Evolutionary conservation across 2,113 vertebrate genomes (phyloP), one percentile per base, ranked within the genome.

Genomic region (Dolichotis patagonum): DNA sequence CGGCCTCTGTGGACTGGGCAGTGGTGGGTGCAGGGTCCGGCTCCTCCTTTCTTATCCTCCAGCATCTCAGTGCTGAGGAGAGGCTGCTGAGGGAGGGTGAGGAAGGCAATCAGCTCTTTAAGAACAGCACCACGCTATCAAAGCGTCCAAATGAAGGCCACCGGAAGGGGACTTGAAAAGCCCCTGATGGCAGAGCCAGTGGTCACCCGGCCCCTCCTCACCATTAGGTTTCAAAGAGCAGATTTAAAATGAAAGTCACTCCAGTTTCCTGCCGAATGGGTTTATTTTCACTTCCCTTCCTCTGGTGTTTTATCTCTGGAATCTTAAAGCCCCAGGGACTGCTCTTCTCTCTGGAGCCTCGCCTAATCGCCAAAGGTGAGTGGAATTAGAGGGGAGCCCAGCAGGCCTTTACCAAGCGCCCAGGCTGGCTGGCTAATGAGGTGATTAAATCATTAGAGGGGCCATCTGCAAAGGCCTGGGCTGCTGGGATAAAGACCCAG

Each of bases 361-460:
- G 30, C 97, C 98, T 98, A 98, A 98, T 98, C 97, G 98, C 98
- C 97, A 97, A 93, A 98, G 98, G 98, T 97, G 97, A 96, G 88
- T 78, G 80, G 98, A 97, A 98, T 98, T 98, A 98, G 98, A 99
- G 99, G 99, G 99, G 98, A 99, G 98, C 98, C 98, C 98, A 98
- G 98, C 98, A 98, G 97, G 99, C 99, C 97, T 98, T 98, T 98
- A 97, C 98, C 98, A 97, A 98, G 98, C 98, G 98, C 98, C 98
- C 99, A 98, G 98, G 98, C 99, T 99, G 99, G 98, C 98, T 98
- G 98, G 98, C 99, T 99, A 99, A 99, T 99, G 99, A 99, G 98
- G 98, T 98, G 98, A 99, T 99, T 99, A 99, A 99, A 99, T 99
- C 99, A 99, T 99, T 99, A 99, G 99, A 98, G 98, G 97, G 98